Evolutionary conservation across 2,888 invertebrate species (phyloP).

Genomic region (Andrena dorsata): DNA sequence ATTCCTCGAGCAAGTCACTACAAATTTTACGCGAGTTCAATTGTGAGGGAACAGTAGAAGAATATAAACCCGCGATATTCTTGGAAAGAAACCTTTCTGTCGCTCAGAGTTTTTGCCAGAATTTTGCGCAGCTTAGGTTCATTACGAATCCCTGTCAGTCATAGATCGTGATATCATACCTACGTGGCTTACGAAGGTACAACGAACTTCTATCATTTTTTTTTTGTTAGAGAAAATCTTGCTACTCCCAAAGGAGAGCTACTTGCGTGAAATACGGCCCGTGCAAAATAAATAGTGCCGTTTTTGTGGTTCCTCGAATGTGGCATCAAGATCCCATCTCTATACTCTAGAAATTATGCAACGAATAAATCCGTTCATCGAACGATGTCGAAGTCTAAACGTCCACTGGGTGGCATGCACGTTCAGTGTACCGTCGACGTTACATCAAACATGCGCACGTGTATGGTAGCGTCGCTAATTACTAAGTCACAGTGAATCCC

Average conservation of each 20-base stretch:
- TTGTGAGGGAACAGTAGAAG: background rate
- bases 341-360: too few species aligned
- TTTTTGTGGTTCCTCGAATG: too few species aligned
- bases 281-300: too few species aligned
- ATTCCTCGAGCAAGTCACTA: background rate
- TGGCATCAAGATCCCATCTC: too few species aligned
- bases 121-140: background rate
- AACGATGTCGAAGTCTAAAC: too few species aligned
- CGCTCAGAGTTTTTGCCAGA: background rate
- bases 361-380: too few species aligned
- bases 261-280: too few species aligned
- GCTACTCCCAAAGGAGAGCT: background rate
- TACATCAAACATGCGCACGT: slow-evolving; percentile 29
- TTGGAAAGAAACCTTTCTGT: background rate
- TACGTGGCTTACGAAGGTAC: too few species aligned
- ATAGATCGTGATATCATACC: background rate
- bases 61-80: background rate
- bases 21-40: background rate
- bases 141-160: background rate
- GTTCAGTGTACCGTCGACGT: background rate
- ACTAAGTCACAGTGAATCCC: slow-evolving; percentile 29
- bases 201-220: background rate
- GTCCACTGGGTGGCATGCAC: background rate
- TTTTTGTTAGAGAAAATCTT: slow-evolving; percentile 1
- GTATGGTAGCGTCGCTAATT: slow-evolving; percentile 34